phyloP scores from a whole-genome alignment of 2,113 vertebrate genomes.

The Ammodytes dubius region DNA sequence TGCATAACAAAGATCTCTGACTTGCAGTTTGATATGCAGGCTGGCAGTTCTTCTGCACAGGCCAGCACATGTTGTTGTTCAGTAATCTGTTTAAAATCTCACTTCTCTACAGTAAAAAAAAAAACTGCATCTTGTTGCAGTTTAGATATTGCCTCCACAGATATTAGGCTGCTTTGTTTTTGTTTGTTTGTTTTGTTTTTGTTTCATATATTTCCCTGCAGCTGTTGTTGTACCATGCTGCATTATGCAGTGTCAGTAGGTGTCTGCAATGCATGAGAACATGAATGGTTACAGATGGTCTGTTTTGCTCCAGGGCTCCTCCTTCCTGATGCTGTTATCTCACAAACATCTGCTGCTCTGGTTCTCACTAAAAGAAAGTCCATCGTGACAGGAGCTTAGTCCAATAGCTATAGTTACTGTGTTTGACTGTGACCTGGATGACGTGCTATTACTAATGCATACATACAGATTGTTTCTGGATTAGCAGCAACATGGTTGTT shows the following conservation, averaged over 20 bases:
- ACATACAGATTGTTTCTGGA: constrained; percentile 28
- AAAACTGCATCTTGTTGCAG: constrained; percentile 13
- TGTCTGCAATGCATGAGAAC: constrained; percentile 20
- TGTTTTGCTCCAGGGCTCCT: constrained; percentile 41
- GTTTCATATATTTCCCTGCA: constrained; percentile 35
- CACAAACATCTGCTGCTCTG: constrained; percentile 65
- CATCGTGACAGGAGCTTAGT: too few species aligned
- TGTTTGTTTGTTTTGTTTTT: constrained; percentile 14
- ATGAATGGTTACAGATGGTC: constrained; percentile 62
- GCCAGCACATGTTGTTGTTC: constrained; percentile 27
- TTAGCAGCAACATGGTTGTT: constrained; percentile 37
- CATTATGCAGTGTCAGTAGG: constrained; percentile 21
- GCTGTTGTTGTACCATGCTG: constrained; percentile 16
- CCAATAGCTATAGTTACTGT: too few species aligned
- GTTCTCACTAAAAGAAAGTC: constrained; percentile 35
- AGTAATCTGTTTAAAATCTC: constrained; percentile 30
- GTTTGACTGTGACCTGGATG: too few species aligned
- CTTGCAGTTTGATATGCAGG: constrained; percentile 31
- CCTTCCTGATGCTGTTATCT: constrained; percentile 55
- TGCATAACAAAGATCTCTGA: constrained; percentile 8
- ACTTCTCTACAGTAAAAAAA: neutral
- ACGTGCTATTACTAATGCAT: too few species aligned
- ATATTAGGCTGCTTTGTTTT: constrained; percentile 4
- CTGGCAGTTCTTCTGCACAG: constrained; percentile 39
- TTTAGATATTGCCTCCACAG: neutral